Conservation (phyloP, 2,888 invertebrate genomes). For the Ethmia dodecea region DNA sequence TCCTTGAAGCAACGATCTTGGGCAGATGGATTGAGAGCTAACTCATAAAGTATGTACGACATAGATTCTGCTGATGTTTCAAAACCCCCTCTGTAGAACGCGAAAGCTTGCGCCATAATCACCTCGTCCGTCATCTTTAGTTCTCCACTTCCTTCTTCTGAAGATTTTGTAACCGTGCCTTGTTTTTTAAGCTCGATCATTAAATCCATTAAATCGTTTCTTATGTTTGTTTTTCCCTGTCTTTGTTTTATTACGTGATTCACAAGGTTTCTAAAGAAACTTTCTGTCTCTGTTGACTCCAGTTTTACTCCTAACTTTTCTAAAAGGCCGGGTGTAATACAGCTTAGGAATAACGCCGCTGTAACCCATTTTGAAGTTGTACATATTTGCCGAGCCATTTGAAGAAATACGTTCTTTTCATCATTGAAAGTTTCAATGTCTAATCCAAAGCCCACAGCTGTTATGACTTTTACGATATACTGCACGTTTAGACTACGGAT, state of each 20-base stretch:
- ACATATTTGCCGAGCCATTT: slow-evolving; percentile 18
- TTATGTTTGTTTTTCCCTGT: slow-evolving; percentile 5
- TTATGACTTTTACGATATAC: slow-evolving; percentile 37
- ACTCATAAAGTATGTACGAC: slow-evolving; percentile 28
- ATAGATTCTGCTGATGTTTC: slow-evolving; percentile 37
- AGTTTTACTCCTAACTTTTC: not conserved
- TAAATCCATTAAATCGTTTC: slow-evolving; percentile 13
- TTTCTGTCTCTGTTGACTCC: not conserved
- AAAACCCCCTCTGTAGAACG: slow-evolving; percentile 39
- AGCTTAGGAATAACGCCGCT: slow-evolving; percentile 19
- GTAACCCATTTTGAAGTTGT: slow-evolving; percentile 10
- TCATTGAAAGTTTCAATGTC: slow-evolving; percentile 29
- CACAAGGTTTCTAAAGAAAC: slow-evolving; percentile 16
- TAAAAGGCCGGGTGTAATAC: slow-evolving; percentile 20
- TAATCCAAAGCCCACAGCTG: slow-evolving; percentile 36
- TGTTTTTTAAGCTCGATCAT: slow-evolving; percentile 11
- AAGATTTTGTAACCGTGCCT: slow-evolving; percentile 5
- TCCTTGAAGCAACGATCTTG: slow-evolving; percentile 27
- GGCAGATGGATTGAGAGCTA: slow-evolving; percentile 31
- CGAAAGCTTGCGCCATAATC: slow-evolving; percentile 27
- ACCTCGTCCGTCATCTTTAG: slow-evolving; percentile 21
- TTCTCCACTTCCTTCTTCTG: slow-evolving; percentile 1
- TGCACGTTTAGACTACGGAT: slow-evolving; percentile 29
- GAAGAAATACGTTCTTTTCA: slow-evolving; percentile 29
- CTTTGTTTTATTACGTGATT: slow-evolving; percentile 14